Conservation (phyloP, 2,113 vertebrate species). For the Channa maculata region DNA sequence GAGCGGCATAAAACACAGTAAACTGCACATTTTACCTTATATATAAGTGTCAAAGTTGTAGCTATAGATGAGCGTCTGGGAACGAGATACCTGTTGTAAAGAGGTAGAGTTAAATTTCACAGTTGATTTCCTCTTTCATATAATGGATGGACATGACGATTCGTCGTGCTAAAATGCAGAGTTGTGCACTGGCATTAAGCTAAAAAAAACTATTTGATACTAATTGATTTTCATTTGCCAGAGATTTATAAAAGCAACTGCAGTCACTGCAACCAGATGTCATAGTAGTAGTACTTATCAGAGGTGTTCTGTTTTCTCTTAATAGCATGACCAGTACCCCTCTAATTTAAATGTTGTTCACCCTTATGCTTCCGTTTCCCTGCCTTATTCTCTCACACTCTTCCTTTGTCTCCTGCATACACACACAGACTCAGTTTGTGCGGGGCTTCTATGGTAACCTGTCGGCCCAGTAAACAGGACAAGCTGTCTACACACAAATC, state of each 20-base stretch:
- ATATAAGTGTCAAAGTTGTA: background rate
- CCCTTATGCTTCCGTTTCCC: conserved; percentile 25
- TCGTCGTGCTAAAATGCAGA: background rate
- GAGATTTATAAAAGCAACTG: conserved; percentile 18
- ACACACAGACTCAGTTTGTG: conserved; percentile 51
- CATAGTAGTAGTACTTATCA: conserved; percentile 53
- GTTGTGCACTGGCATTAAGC: background rate
- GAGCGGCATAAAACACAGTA: background rate
- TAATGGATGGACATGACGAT: background rate
- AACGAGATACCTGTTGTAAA: too few relatives aligned
- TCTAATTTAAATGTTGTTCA: conserved; percentile 30
- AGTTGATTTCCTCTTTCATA: background rate
- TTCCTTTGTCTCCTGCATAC: conserved; percentile 54
- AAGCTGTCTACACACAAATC: conserved; percentile 74
- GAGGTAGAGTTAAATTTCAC: background rate
- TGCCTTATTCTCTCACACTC: conserved; percentile 56
- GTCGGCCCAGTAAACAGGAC: conserved; percentile 74
- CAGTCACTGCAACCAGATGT: background rate
- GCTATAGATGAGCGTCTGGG: background rate
- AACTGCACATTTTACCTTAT: background rate
- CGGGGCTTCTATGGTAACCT: conserved; percentile 79
- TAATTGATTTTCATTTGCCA: conserved; percentile 18
- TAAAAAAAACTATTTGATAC: background rate
- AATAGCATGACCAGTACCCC: conserved; percentile 16
- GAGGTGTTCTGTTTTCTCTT: conserved; percentile 26